Conservation (phyloP, 1,140 invertebrate genomes). For the Andrena cerasifolii region DNA sequence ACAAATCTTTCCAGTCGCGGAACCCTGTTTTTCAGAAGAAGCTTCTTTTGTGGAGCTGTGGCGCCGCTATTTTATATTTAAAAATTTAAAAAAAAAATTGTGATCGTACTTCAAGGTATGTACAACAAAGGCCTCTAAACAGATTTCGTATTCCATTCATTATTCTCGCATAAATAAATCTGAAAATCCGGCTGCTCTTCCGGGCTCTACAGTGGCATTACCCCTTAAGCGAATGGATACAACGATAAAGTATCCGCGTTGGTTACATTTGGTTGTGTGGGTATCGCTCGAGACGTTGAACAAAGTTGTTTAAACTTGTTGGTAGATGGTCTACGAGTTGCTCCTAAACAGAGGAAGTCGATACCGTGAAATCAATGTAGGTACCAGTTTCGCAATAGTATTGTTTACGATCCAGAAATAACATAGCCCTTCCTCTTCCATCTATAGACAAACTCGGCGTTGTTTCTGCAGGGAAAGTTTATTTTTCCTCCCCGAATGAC, state of each 20-base stretch:
- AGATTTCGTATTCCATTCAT: too few relatives aligned
- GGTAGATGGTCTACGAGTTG: neutral
- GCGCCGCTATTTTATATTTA: too few relatives aligned
- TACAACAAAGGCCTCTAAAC: too few relatives aligned
- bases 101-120: too few relatives aligned
- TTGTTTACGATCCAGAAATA: conserved; percentile 8
- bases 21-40: too few relatives aligned
- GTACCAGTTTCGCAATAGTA: conserved; percentile 7
- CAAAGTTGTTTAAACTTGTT: conserved; percentile 38
- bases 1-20: too few relatives aligned
- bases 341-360: conserved; percentile 22
- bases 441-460: neutral
- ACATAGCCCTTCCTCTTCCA: neutral
- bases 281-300: conserved; percentile 12
- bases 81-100: too few relatives aligned
- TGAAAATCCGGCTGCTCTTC: too few relatives aligned
- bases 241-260: conserved; percentile 39
- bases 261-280: conserved; percentile 32
- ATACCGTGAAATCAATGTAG: conserved; percentile 36
- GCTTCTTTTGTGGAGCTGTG: too few relatives aligned
- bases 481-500: too few relatives aligned
- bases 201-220: too few relatives aligned
- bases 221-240: conserved; percentile 43
- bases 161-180: too few relatives aligned
- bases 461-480: conserved; percentile 19